Conservation (phyloP, 1,140 invertebrate genomes). For the Rhopalosiphum padi region DNA sequence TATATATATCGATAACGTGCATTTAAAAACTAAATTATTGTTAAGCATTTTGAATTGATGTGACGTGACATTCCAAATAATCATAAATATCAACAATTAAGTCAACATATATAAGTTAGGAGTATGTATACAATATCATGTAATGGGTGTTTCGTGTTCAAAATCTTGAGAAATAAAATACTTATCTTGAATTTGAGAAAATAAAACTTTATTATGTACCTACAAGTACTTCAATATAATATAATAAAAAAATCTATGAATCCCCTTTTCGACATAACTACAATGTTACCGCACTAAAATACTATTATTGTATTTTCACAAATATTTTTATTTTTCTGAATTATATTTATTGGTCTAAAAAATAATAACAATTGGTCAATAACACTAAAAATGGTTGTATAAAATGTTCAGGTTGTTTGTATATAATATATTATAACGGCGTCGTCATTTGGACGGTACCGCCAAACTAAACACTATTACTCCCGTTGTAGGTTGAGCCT, state of each 20-base stretch:
- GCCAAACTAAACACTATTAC: background rate
- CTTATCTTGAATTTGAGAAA: background rate
- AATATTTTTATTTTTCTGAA: background rate
- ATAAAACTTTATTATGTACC: background rate
- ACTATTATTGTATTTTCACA: background rate
- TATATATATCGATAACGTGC: background rate
- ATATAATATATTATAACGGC: background rate
- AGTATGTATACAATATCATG: background rate
- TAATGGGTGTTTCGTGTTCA: background rate
- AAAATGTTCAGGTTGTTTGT: background rate
- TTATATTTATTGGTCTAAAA: background rate
- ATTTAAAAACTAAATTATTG: background rate
- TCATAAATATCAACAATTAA: slow-evolving; percentile 7
- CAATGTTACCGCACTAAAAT: background rate
- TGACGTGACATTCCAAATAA: background rate
- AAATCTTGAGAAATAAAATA: background rate
- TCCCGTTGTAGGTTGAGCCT: background rate
- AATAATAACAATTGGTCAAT: slow-evolving; percentile 13
- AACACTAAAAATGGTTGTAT: background rate
- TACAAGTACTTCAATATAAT: background rate
- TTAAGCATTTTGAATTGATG: background rate
- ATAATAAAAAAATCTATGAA: background rate
- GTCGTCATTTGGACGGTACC: background rate
- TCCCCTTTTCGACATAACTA: background rate
- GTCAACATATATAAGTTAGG: background rate